A percentile compares a stretch with the other conserved stretches of the same genome.
phyloP scores from a whole-genome alignment of 2,113 vertebrate genomes.

The Mastomys natalensis region DNA sequence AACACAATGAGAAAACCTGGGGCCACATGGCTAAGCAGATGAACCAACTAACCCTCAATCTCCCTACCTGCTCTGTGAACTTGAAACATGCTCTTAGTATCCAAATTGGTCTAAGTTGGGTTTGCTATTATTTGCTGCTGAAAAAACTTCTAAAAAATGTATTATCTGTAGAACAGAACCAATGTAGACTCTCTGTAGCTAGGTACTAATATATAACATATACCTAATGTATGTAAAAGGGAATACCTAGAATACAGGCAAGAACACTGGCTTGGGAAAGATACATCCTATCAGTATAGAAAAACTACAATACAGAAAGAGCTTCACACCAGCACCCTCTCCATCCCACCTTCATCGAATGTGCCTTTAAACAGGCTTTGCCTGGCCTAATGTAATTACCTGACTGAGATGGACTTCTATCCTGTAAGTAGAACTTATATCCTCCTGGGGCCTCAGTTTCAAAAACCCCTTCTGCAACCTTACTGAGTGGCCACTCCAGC shows the following conservation, averaged over 20 bases:
- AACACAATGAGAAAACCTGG: background rate
- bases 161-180: background rate
- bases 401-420: conserved; percentile 86
- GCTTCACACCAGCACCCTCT: background rate
- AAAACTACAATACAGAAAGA: background rate
- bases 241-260: background rate
- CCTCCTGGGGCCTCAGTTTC: conserved; percentile 94
- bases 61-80: background rate
- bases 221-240: background rate
- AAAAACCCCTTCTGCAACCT: conserved; percentile 90
- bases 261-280: background rate
- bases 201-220: background rate
- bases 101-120: background rate
- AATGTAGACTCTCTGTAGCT: background rate
- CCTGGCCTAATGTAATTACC: conserved; percentile 84
- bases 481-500: conserved; percentile 92
- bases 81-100: background rate
- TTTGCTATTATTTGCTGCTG: conserved; percentile 5
- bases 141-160: background rate
- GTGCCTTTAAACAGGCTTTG: background rate
- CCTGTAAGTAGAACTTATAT: conserved; percentile 94
- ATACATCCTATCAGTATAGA: background rate
- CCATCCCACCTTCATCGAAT: background rate
- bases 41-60: background rate
- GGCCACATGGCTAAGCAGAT: background rate